Evolutionary conservation across 2,797 vertebrate species (phyloP).

Genomic region (Pseudochromis fuscus): DNA sequence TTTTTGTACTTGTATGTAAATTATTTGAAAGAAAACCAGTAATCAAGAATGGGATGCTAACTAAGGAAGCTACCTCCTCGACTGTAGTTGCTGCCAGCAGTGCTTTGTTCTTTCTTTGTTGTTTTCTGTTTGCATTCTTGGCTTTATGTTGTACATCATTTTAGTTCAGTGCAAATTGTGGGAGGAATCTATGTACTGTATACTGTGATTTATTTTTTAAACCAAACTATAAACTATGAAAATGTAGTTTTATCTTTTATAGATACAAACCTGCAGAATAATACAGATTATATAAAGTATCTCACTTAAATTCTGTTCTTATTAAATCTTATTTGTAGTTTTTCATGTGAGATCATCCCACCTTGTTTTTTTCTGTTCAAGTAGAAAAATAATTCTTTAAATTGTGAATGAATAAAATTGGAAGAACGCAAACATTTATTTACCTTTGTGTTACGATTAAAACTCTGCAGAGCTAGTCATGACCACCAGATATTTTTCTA

Average conservation of each 20-base stretch:
- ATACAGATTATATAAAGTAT: constrained; percentile 59
- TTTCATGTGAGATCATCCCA: constrained; percentile 49
- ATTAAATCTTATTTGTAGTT: constrained; percentile 64
- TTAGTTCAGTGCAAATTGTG: constrained; percentile 90
- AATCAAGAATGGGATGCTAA: constrained; percentile 91
- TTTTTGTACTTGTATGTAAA: constrained; percentile 84
- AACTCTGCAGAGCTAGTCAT: background rate
- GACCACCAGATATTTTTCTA: no score
- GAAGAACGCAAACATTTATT: constrained; percentile 27
- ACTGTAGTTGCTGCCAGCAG: constrained; percentile 93
- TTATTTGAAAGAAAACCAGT: constrained; percentile 89
- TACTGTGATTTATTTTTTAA: constrained; percentile 91
- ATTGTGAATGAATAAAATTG: constrained; percentile 75
- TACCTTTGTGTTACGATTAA: background rate
- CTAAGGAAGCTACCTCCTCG: constrained; percentile 98
- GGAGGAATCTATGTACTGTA: constrained; percentile 94
- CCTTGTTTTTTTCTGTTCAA: constrained; percentile 59
- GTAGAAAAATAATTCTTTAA: constrained; percentile 60
- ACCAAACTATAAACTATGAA: constrained; percentile 86
- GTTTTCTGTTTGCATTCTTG: constrained; percentile 58
- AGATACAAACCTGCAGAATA: constrained; percentile 61
- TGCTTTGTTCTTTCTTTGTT: constrained; percentile 84
- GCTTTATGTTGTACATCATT: constrained; percentile 90
- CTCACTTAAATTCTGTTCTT: constrained; percentile 60
- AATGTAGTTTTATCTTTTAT: constrained; percentile 61